Evolutionary conservation across 2,113 vertebrate genomes (phyloP).

Genomic region (Prinia subflava): DNA sequence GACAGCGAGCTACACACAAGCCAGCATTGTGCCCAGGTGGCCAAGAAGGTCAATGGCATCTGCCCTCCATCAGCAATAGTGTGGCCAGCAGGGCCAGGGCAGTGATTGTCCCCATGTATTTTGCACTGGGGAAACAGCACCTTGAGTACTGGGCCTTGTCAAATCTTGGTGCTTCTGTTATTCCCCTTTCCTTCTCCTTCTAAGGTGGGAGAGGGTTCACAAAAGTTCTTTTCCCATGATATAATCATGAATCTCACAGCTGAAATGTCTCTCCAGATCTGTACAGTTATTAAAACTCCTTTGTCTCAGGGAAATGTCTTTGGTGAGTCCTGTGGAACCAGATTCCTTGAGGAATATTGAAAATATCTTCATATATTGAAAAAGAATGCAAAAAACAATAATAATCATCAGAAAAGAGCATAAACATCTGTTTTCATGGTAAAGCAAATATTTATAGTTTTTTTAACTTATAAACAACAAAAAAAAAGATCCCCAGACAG

Average conservation of each 20-base stretch:
- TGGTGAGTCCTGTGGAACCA: neutral
- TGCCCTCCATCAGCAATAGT: neutral
- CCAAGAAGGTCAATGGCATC: neutral
- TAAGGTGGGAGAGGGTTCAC: neutral
- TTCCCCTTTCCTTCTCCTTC: neutral
- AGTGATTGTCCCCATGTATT: neutral
- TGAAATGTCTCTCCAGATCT: neutral
- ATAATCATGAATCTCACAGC: neutral
- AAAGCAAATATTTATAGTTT: neutral
- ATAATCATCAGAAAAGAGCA: neutral
- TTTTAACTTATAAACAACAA: neutral
- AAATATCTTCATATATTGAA: neutral
- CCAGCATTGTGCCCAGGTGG: neutral
- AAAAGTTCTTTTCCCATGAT: neutral
- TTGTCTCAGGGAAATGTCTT: neutral
- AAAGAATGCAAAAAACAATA: neutral
- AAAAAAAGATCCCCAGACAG: neutral
- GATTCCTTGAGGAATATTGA: neutral
- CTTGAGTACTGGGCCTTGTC: neutral
- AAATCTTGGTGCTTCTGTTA: neutral
- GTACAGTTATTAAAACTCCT: rapidly evolving
- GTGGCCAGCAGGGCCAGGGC: neutral
- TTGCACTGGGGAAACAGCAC: rapidly evolving
- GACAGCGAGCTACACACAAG: neutral
- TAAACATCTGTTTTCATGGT: neutral